Base-by-base conservation (phyloP, 30 jellyfish, hydroid and myxozoan species). In the Cassiopea andromeda region DNA sequence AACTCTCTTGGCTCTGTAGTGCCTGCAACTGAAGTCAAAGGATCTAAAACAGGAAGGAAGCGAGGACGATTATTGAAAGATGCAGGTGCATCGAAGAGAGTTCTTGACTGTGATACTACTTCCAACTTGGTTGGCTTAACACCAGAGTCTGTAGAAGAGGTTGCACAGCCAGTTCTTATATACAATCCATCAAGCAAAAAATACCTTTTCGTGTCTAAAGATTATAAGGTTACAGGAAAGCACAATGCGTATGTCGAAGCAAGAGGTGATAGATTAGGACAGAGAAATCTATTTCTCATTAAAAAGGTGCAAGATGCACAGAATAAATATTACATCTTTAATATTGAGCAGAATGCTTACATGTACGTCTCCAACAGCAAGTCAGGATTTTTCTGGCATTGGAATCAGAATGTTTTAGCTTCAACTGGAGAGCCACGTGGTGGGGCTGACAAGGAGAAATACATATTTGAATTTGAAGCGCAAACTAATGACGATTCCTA, bases 401-500 rank as follows among this genome's bases (percentile, higher is more conserved):
- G 91, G 91, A 73, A 83, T 14, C 69, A 73, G 67, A 83, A 83
- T 43, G 78, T 83, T 1, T 58, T 83, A 1, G 91, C 85, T 7
- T 61, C 91, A 12, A 78, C 75, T 45, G 69, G 49, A 1, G 59
- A n/a, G 1, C 78, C 84, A 17, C 50, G 18, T 49, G 84, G 47
- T 2, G 77, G 48, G 16, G 86, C 19, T 16, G 17, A 18, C 44
- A 19, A 19, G 43, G 54, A 49, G 44, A 83, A 69, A 60, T 83
- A 10, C 84, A 27, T 69, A 48, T 83, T 83, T 44, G 91, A 83
- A 15, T 83, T 83, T 47, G 91, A 70, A 49, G 91, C 69, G 16
- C 84, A 83, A 6, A 84, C 69, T 54, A 84, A 84, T 70, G 91
- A 83, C 38, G 91, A 84, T 0, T 83, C 70, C 75, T 83, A 68